phyloP scores from a whole-genome alignment of 2,797 vertebrate genomes.

The Poecilia picta region DNA sequence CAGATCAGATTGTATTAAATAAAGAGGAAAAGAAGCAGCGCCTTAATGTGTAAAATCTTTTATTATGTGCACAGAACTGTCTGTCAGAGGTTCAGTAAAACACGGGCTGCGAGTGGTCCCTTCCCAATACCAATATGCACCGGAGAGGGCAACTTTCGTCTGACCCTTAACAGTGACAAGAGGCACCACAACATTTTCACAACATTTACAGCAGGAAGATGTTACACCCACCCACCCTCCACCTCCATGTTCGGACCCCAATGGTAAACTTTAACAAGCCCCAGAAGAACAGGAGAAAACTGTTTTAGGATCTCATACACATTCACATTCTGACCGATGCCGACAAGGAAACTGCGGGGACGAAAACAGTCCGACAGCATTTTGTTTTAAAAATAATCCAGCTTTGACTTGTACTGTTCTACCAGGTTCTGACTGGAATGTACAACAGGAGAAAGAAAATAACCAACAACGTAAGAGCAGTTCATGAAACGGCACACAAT shows the following conservation, averaged over 20 bases:
- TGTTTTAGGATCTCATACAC: slow-evolving; percentile 62
- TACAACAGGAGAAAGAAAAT: slow-evolving; percentile 67
- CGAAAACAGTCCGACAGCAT: slow-evolving; percentile 52
- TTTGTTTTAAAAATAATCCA: slow-evolving; percentile 52
- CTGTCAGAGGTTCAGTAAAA: slow-evolving; percentile 76
- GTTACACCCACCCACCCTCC: slow-evolving; percentile 31
- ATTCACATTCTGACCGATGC: slow-evolving; percentile 70
- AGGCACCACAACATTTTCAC: slow-evolving; percentile 83
- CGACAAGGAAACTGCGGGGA: slow-evolving; percentile 55
- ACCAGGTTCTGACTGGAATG: slow-evolving; percentile 76
- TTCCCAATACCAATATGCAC: slow-evolving; percentile 59
- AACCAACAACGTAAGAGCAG: slow-evolving; percentile 58
- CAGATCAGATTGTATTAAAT: not conserved
- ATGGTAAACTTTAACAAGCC: slow-evolving; percentile 51
- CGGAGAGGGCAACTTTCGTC: slow-evolving; percentile 56
- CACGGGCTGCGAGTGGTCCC: slow-evolving; percentile 71
- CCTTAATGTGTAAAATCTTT: slow-evolving; percentile 82
- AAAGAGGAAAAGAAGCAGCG: not conserved
- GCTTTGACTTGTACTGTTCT: slow-evolving; percentile 65
- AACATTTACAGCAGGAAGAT: slow-evolving; percentile 80
- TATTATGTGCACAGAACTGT: slow-evolving; percentile 86
- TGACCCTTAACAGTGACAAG: slow-evolving; percentile 72
- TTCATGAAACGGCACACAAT: slow-evolving; percentile 71
- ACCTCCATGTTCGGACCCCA: slow-evolving; percentile 26
- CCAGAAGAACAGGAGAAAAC: slow-evolving; percentile 60